These are phyloP conservation scores for Panthera leo DNA, from an alignment of 2,113 vertebrate species.

Conservation along the genomic window DNA sequence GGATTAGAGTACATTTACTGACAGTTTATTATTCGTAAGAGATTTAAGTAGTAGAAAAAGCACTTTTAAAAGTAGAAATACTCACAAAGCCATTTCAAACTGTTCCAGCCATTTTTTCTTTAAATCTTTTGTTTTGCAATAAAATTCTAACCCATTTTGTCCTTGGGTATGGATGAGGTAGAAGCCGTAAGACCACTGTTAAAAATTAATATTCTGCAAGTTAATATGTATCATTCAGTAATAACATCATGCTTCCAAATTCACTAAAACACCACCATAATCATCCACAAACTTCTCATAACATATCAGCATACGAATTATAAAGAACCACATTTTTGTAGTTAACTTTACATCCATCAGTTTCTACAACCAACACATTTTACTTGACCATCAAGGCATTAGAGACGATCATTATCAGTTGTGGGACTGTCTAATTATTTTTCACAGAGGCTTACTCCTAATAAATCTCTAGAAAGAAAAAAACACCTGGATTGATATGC, in stretches of 20 bases:
- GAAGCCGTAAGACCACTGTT: constrained; percentile 98
- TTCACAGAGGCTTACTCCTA: neutral
- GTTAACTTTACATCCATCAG: neutral
- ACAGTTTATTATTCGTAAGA: constrained; percentile 16
- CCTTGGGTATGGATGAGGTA: constrained; percentile 98
- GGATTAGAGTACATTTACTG: neutral
- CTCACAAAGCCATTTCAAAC: constrained; percentile 99
- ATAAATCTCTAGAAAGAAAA: neutral
- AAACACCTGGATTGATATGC: neutral
- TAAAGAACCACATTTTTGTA: neutral
- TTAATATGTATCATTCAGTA: constrained; percentile 37
- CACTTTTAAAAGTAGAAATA: constrained; percentile 75
- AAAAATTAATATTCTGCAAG: constrained; percentile 61
- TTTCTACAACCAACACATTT: neutral
- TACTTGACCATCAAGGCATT: neutral
- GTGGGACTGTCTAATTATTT: neutral
- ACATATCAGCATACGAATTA: neutral
- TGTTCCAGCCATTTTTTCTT: constrained; percentile 99
- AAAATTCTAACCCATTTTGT: constrained; percentile 97
- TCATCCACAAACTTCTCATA: neutral
- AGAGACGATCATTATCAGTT: neutral
- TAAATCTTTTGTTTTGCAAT: constrained; percentile 99
- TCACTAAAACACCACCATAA: neutral
- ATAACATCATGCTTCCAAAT: neutral
- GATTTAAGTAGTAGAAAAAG: neutral